Evolutionary conservation across 2,113 vertebrate genomes (phyloP), one percentile per base, ranked within the genome.

Genomic region (Crocuta crocuta): DNA sequence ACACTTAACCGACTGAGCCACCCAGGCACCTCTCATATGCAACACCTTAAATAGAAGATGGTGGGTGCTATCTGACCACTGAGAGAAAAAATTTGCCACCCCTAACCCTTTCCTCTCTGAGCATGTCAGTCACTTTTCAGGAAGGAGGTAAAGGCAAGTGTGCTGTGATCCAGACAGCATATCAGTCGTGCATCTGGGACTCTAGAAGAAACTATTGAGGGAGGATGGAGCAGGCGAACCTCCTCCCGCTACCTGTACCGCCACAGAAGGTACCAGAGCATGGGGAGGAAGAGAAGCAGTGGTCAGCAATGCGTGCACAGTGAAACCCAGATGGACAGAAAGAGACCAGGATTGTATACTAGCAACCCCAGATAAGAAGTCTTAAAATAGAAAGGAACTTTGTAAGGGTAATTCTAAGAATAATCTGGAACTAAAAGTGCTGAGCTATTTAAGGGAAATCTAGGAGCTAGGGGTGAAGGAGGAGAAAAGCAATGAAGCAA

Each of bases 271-370:
- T 1, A 61, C 53, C 35, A 61, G 43, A 16, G 4, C 7, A 1
- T 0, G 35, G 26, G 24, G 35, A 17, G 28, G 55, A n/a, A 26
- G 33, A 48, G 28, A 43, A 24, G 79, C 7, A 26, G 0, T 2
- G 0, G 15, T 53, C 45, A 17, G 31, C 5, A 15, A 0, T 4
- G 9, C 43, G 16, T 1, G 23, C 1, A 1, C 45, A 11, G 31
- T 39, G 33, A 9, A 58, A 85, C 12, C 26, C 7, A 73, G 1
- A n/a, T 9, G 8, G 43, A 65, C 43, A 61, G 2, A 3, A 48
- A 26, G 2, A 55, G 55, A 85, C 10, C 43, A 63, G 23, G n/a
- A 28, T 15, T 28, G 39, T 13, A 19, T 6, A 53, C 28, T 68
- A 35, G 33, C 39, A 58, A 50, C 33, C 5, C 17, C 12, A 53